These are phyloP conservation scores for Acipenser oxyrinchus DNA, from an alignment of 2,797 vertebrate species.

Conservation along the genomic window DNA sequence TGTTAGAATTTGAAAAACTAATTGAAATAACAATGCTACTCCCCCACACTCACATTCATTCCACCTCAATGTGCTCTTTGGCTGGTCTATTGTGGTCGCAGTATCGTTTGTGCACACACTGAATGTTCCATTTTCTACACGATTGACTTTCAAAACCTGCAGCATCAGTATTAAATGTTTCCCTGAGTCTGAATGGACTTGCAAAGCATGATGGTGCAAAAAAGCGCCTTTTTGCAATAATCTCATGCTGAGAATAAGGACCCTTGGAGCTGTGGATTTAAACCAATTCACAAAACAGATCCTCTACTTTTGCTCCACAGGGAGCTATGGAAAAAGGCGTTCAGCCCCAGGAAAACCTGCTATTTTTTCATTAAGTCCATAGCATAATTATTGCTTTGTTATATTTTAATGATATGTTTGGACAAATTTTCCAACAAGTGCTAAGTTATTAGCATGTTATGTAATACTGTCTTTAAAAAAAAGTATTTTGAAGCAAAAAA, in stretches of 20 bases:
- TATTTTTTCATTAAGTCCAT: conserved; percentile 38
- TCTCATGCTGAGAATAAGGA: conserved; percentile 65
- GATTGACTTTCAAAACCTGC: conserved; percentile 66
- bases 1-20: conserved; percentile 52
- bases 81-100: conserved; percentile 40
- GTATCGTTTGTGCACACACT: conserved; percentile 60
- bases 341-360: conserved; percentile 32
- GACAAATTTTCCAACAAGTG: background rate
- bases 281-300: conserved; percentile 53
- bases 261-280: conserved; percentile 50
- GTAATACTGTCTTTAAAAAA: background rate
- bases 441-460: background rate
- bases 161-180: conserved; percentile 72
- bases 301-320: conserved; percentile 45
- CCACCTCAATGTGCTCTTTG: conserved; percentile 59
- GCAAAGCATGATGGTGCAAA: conserved; percentile 46
- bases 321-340: conserved; percentile 40
- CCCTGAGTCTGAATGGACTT: conserved; percentile 59
- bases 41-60: conserved; percentile 59
- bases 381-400: conserved; percentile 22
- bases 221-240: conserved; percentile 50
- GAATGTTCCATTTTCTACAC: conserved; percentile 70
- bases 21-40: conserved; percentile 50
- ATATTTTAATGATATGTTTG: background rate
- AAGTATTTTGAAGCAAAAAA: no score